Evolutionary conservation across 2,888 invertebrate genomes (phyloP).

Genomic region (Cremastinae sp.): DNA sequence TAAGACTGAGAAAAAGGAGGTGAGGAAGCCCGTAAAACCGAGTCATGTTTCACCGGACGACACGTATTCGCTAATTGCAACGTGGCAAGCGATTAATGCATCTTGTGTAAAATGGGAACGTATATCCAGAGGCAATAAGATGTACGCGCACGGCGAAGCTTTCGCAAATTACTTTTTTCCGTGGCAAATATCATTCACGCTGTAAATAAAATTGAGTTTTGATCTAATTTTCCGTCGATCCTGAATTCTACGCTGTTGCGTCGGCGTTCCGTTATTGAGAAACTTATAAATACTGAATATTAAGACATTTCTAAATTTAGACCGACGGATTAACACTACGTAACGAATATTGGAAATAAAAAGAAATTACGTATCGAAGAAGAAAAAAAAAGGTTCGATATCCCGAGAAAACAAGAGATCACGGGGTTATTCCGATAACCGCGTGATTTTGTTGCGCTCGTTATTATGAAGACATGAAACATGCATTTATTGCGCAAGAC

Average conservation of each 20-base stretch:
- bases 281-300: conserved; percentile 7
- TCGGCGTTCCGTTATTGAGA: too few relatives aligned
- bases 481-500: conserved; percentile 45
- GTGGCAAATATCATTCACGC: too few relatives aligned
- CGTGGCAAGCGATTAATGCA: conserved; percentile 63
- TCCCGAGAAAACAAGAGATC: conserved; percentile 71
- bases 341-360: neutral
- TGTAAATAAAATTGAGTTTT: neutral
- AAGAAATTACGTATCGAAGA: neutral
- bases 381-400: conserved; percentile 19
- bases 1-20: conserved; percentile 28
- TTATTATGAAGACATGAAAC: conserved; percentile 15
- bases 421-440: conserved; percentile 72
- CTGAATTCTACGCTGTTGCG: too few relatives aligned
- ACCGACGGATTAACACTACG: too few relatives aligned
- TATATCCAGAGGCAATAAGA: conserved; percentile 37
- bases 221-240: too few relatives aligned
- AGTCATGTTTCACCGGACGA: conserved; percentile 62
- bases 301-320: neutral
- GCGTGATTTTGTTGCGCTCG: conserved; percentile 43
- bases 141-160: neutral
- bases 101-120: conserved; percentile 44
- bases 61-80: conserved; percentile 64
- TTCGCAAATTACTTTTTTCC: too few relatives aligned
- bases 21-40: conserved; percentile 51